These are phyloP conservation scores for Dendroctonus ponderosae DNA, from an alignment of 1,140 invertebrate genomes.

Conservation along the genomic window DNA sequence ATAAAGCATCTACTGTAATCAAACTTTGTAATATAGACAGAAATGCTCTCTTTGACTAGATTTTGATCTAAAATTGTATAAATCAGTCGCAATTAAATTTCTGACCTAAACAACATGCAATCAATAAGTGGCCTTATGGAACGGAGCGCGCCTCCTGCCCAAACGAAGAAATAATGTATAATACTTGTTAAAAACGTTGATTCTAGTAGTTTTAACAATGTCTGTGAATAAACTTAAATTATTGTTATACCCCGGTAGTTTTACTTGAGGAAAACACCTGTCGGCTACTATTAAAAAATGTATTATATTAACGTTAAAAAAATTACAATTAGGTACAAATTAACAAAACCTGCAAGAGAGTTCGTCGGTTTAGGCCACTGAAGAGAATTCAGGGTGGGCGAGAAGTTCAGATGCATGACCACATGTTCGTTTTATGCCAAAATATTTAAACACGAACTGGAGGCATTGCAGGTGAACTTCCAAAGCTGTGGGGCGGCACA, in stretches of 20 bases:
- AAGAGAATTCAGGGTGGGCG: background rate
- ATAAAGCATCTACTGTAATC: no score
- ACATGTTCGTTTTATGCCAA: background rate
- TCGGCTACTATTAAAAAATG: slow-evolving; percentile 8
- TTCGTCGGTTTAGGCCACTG: slow-evolving; percentile 9
- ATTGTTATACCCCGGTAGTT: slow-evolving; percentile 12
- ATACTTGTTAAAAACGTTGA: slow-evolving; percentile 21
- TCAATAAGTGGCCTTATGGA: no score
- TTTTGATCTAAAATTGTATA: background rate
- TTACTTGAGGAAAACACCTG: slow-evolving; percentile 2
- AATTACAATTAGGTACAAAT: slow-evolving; percentile 3
- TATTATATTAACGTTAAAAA: slow-evolving; percentile 16
- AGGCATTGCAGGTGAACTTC: background rate
- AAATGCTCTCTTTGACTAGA: background rate
- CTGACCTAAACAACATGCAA: no score
- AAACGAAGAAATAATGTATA: slow-evolving; percentile 6
- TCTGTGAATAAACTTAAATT: slow-evolving; percentile 27
- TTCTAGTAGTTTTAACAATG: slow-evolving; percentile 24
- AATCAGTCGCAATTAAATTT: no score
- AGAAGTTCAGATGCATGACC: no score
- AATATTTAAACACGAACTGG: background rate
- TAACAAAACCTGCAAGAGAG: slow-evolving; percentile 1
- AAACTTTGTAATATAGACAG: no score
- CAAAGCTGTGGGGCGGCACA: background rate
- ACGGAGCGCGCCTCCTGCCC: no score